A percentile compares a stretch with the other conserved stretches of the same genome.
Conservation (phyloP, 1,140 invertebrate species). For the Mycetomoellerius zeteki region DNA sequence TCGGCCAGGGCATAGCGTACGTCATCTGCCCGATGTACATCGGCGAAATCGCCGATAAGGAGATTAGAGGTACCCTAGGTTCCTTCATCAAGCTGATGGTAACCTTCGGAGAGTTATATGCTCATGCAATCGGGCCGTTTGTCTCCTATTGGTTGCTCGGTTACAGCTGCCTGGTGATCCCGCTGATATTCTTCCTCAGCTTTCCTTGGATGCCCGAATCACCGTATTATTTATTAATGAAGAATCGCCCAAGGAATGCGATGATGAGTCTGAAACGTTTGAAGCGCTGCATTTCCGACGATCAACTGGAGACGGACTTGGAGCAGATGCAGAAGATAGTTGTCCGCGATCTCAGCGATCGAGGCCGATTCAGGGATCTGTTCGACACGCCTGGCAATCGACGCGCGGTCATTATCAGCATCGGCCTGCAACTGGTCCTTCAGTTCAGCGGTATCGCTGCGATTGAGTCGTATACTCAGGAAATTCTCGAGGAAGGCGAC, state of each 20-base stretch:
- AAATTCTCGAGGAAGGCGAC: conserved; percentile 87
- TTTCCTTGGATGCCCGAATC: conserved; percentile 93
- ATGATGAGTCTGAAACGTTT: conserved; percentile 85
- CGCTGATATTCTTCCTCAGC: conserved; percentile 89
- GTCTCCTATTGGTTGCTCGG: conserved; percentile 87
- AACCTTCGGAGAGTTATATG: conserved; percentile 89
- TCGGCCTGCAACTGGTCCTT: conserved; percentile 88
- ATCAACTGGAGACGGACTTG: conserved; percentile 80
- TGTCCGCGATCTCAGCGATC: conserved; percentile 79
- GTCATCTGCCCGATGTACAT: conserved; percentile 90
- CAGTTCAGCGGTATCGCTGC: conserved; percentile 91
- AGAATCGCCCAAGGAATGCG: conserved; percentile 79
- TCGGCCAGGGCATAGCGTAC: conserved; percentile 86
- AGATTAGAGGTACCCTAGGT: conserved; percentile 90
- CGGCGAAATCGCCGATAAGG: conserved; percentile 91
- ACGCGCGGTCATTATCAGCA: conserved; percentile 85
- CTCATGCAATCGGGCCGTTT: conserved; percentile 87
- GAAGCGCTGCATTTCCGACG: conserved; percentile 77
- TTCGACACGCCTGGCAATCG: conserved; percentile 84
- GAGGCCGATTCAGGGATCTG: conserved; percentile 83
- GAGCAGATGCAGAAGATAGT: conserved; percentile 83
- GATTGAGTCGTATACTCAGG: conserved; percentile 91
- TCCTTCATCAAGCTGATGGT: conserved; percentile 91
- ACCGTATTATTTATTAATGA: conserved; percentile 83
- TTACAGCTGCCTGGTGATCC: conserved; percentile 84